These are phyloP conservation scores for Malthinus seriepunctatus DNA, from an alignment of 2,888 invertebrate genomes.

Conservation along the genomic window DNA sequence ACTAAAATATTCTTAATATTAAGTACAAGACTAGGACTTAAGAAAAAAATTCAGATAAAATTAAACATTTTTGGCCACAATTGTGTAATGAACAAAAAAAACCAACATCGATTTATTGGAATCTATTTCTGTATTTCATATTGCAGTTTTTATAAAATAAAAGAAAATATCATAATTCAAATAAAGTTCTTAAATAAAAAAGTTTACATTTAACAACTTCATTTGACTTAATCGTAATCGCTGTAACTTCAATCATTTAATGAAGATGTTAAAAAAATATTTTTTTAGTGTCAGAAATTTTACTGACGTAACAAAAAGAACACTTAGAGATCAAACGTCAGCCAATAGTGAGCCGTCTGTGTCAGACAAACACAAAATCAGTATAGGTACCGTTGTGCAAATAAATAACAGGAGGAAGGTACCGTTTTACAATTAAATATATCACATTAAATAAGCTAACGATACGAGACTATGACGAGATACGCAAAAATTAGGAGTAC, in stretches of 20 bases:
- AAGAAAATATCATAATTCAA: slow-evolving; percentile 2
- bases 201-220: slow-evolving; percentile 11
- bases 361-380: slow-evolving; percentile 42
- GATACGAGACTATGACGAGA: slow-evolving; percentile 40
- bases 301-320: slow-evolving; percentile 14
- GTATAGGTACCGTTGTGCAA: slow-evolving; percentile 44
- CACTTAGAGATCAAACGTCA: slow-evolving; percentile 43
- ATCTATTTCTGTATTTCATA: slow-evolving; percentile 4
- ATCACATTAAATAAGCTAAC: slow-evolving; percentile 51
- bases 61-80: slow-evolving; percentile 9
- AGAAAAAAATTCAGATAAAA: neutral
- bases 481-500: slow-evolving; percentile 28
- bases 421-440: slow-evolving; percentile 47
- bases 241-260: too few relatives aligned
- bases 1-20: slow-evolving; percentile 10
- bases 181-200: slow-evolving; percentile 12
- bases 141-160: neutral
- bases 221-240: too few relatives aligned
- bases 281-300: neutral
- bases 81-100: neutral
- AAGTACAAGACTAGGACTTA: slow-evolving; percentile 10
- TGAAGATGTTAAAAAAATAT: neutral
- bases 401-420: slow-evolving; percentile 44
- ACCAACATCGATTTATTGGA: neutral
- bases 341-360: slow-evolving; percentile 45